A percentile compares a stretch with the other conserved stretches of the same genome.
These are phyloP conservation scores for Plutella xylostella DNA, from an alignment of 2,888 invertebrate species.

Conservation along the genomic window DNA sequence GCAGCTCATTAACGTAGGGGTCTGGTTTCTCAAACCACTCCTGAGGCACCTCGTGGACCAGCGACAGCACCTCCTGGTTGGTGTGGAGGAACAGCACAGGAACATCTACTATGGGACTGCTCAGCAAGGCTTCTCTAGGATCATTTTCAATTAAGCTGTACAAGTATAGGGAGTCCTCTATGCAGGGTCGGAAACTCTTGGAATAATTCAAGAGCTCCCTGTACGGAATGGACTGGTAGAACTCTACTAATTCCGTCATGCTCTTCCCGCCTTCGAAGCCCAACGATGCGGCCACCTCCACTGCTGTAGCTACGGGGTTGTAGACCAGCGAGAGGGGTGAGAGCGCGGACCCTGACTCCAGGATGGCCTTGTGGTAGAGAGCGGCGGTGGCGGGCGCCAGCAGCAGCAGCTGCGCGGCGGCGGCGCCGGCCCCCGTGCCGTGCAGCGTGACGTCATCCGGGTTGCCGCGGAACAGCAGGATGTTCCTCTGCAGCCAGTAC, in stretches of 20 bases:
- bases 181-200: slow-evolving; percentile 36
- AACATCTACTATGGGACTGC: slow-evolving; percentile 32
- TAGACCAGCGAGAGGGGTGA: slow-evolving; percentile 37
- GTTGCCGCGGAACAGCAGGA: slow-evolving; percentile 48
- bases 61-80: slow-evolving; percentile 24
- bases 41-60: slow-evolving; percentile 27
- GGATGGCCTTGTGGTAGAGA: slow-evolving; percentile 41
- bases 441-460: slow-evolving; percentile 44
- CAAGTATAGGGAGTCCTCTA: slow-evolving; percentile 30
- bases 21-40: too few species aligned
- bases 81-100: slow-evolving; percentile 40
- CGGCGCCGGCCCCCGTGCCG: slow-evolving; percentile 48
- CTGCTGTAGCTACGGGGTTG: slow-evolving; percentile 33
- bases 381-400: slow-evolving; percentile 37
- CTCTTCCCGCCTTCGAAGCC: slow-evolving; percentile 35
- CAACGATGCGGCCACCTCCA: slow-evolving; percentile 50
- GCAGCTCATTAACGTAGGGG: slow-evolving; percentile 33
- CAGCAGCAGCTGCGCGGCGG: slow-evolving; percentile 39
- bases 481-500: slow-evolving; percentile 54
- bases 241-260: slow-evolving; percentile 26
- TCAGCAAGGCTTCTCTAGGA: slow-evolving; percentile 31
- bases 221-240: slow-evolving; percentile 27
- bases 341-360: slow-evolving; percentile 51
- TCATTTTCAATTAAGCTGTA: slow-evolving; percentile 32
- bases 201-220: slow-evolving; percentile 25